Conservation (phyloP, 1,140 invertebrate species). For the Xylocopa sonorina region DNA sequence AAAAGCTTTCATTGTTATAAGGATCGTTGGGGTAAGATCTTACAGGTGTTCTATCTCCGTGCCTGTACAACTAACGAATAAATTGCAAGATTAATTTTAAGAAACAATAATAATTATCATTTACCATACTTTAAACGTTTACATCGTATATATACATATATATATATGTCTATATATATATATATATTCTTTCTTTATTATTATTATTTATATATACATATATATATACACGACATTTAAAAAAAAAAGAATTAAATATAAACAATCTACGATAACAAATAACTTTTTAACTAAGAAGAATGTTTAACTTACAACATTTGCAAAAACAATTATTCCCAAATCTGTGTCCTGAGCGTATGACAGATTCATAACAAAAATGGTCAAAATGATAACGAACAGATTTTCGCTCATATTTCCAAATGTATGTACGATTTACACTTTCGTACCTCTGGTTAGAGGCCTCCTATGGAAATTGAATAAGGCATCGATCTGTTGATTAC, state of each 20-base stretch:
- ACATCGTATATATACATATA: neutral
- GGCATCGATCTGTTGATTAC: slow-evolving; percentile 21
- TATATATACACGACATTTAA: too few relatives aligned
- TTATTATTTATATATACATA: too few relatives aligned
- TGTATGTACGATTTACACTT: neutral
- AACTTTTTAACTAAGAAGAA: neutral
- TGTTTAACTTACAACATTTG: slow-evolving; percentile 72
- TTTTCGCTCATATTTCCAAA: slow-evolving; percentile 7
- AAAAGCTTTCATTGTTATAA: slow-evolving; percentile 85
- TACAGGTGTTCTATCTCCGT: slow-evolving; percentile 92
- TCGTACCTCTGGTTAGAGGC: neutral
- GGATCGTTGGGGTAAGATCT: slow-evolving; percentile 90
- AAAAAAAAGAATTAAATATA: neutral
- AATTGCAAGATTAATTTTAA: slow-evolving; percentile 30
- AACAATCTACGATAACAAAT: neutral
- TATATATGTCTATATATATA: too few relatives aligned
- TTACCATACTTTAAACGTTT: neutral
- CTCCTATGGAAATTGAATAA: slow-evolving; percentile 25
- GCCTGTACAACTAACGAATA: slow-evolving; percentile 85
- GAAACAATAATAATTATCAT: neutral
- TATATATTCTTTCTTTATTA: too few relatives aligned
- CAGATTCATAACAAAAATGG: slow-evolving; percentile 20
- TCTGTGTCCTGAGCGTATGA: slow-evolving; percentile 46
- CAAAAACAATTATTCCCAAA: slow-evolving; percentile 70
- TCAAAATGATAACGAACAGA: neutral